Percentiles rank a stretch among this genome's conserved stretches.
Evolutionary conservation across 2,888 invertebrate genomes (phyloP).

Genomic region (Heliconius ismenius): DNA sequence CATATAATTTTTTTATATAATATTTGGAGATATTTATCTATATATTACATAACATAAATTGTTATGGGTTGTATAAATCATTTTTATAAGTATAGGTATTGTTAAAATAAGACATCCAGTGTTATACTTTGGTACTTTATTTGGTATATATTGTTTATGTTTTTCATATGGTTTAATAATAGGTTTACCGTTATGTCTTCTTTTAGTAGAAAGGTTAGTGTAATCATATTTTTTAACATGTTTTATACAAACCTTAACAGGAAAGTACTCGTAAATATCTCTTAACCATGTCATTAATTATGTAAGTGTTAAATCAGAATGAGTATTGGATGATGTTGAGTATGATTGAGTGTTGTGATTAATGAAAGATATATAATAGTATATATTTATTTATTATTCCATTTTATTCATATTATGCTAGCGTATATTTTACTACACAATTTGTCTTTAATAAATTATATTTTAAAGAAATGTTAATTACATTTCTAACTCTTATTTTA

Average conservation of each 20-base stretch:
- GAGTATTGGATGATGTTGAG: neutral
- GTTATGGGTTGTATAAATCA: constrained; percentile 32
- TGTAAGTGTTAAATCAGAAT: constrained; percentile 22
- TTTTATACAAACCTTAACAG: constrained; percentile 28
- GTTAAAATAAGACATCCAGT: constrained; percentile 12
- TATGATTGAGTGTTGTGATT: constrained; percentile 14
- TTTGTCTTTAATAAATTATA: constrained; percentile 7
- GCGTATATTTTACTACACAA: constrained; percentile 17
- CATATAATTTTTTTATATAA: constrained; percentile 6
- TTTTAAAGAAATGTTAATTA: constrained; percentile 1
- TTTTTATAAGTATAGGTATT: constrained; percentile 4
- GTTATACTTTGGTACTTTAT: neutral
- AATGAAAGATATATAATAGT: constrained; percentile 19
- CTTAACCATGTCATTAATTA: constrained; percentile 17
- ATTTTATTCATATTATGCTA: constrained; percentile 28
- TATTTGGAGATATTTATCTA: constrained; percentile 34
- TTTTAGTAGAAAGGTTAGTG: neutral
- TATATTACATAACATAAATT: constrained; percentile 11
- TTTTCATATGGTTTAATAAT: constrained; percentile 3
- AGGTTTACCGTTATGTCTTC: neutral
- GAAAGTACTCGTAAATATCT: constrained; percentile 24
- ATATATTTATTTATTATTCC: constrained; percentile 33
- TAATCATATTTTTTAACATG: neutral
- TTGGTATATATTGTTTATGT: neutral
- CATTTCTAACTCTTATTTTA: constrained; percentile 18